A percentile compares a stretch with the other conserved stretches of the same genome.
Evolutionary conservation across 2,113 vertebrate genomes (phyloP).

Genomic region (Orycteropus afer): DNA sequence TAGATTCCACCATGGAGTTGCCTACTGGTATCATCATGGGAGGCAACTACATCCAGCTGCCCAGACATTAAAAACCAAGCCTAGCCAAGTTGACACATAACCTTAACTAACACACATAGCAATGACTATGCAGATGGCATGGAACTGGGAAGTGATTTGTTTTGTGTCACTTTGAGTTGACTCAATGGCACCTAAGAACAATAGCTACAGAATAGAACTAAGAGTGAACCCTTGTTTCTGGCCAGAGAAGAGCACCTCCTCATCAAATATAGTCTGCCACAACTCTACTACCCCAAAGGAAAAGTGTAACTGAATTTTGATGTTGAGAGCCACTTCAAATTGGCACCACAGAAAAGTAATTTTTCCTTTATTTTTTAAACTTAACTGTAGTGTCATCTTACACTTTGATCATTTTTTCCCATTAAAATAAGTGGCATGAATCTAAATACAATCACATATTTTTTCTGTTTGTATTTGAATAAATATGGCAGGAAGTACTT

Average conservation of each 20-base stretch:
- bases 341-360: background rate
- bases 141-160: no score
- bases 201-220: background rate
- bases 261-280: background rate
- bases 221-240: background rate
- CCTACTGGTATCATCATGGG: no score
- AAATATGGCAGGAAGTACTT: slow-evolving; percentile 69
- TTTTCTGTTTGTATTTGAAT: slow-evolving; percentile 69
- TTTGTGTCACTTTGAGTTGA: no score
- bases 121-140: no score
- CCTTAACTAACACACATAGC: no score
- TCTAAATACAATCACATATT: slow-evolving; percentile 65
- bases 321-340: background rate
- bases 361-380: slow-evolving; percentile 17
- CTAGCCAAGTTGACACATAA: no score
- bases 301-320: background rate
- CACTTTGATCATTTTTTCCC: slow-evolving; percentile 26
- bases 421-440: slow-evolving; percentile 48
- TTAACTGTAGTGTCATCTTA: background rate
- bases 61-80: no score
- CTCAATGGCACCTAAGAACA: no score
- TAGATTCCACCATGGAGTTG: no score
- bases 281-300: background rate
- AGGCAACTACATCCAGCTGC: no score
- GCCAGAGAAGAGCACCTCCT: background rate